Evolutionary conservation across 2,888 invertebrate genomes (phyloP), one percentile per base, ranked within the genome.

Genomic region (Eristalis intricaria): DNA sequence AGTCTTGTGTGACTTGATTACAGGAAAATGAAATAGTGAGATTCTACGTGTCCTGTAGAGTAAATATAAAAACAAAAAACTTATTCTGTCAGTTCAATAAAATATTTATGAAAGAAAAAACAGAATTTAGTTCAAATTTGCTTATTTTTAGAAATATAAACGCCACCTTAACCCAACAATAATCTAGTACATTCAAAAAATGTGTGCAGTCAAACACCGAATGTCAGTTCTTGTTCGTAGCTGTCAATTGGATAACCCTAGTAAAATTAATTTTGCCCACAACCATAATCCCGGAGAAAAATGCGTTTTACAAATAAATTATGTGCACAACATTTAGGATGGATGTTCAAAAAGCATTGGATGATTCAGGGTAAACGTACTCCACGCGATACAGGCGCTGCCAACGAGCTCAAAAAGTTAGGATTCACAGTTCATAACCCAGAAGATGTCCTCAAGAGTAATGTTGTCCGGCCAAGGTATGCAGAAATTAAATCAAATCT

Each of bases 261-360:
- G 56, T 35, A 10, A 35, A 29, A 32, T 68, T 77, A 70, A 74
- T 70, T 29, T 4, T 43, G 0, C 13, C 15, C 10, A 11, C 0
- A 69, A 40, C 7, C 22, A 15, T 65, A 15, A 1, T 68, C 13
- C 65, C 50, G 22, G 35, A 4, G 83, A 79, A 89, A 89, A 91
- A 97, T 97, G 97, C 95, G 95, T 89, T 89, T 96, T 58, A 95
- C 96, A 15, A 94, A 94, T 84, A 93, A 94, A 84, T 92, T 97
- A 89, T 94, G 92, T 79, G 94, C 95, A 38, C 96, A 97, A 90
- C 96, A 97, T 91, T 94, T 97, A 89, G 96, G 95, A 63, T 95
- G 96, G 94, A 95, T 95, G 94, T 95, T 96, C 89, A 95, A 95
- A 91, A 94, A 94, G 87, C 95, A 96, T 91, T 97, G 97, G 97